Conservation (phyloP, 2,888 invertebrate species). For the Scrobipalpa atriplicella region DNA sequence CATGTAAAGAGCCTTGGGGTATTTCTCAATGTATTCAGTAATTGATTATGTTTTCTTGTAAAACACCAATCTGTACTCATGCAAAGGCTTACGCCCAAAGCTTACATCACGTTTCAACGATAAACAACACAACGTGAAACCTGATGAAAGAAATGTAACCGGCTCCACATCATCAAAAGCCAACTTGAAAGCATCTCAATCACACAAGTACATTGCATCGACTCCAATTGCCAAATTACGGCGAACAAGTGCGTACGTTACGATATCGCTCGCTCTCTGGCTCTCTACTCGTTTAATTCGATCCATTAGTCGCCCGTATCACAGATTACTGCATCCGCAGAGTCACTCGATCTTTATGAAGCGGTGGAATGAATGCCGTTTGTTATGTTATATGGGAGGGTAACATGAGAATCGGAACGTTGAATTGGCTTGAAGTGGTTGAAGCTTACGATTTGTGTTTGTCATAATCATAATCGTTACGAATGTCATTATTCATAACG, state of each 20-base stretch:
- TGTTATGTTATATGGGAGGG: conserved; percentile 20
- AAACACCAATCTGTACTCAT: not conserved
- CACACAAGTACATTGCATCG: conserved; percentile 22
- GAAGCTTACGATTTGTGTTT: conserved; percentile 12
- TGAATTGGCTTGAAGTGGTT: conserved; percentile 22
- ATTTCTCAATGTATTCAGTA: not conserved
- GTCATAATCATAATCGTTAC: not conserved
- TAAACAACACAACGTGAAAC: conserved; percentile 10
- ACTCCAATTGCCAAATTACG: conserved; percentile 30
- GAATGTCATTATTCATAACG: conserved; percentile 5
- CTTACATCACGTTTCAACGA: not conserved
- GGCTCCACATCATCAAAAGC: conserved; percentile 6
- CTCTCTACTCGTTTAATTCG: conserved; percentile 60
- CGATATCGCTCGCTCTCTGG: conserved; percentile 20
- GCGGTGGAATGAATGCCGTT: conserved; percentile 22
- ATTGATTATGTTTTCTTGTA: not conserved
- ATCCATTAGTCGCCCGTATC: conserved; percentile 73
- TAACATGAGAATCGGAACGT: conserved; percentile 21
- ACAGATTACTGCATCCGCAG: conserved; percentile 71
- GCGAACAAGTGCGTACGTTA: conserved; percentile 31
- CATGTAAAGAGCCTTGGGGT: not conserved
- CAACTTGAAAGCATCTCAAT: conserved; percentile 17
- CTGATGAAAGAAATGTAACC: conserved; percentile 4
- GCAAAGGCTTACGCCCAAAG: not conserved
- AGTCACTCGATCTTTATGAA: conserved; percentile 33